Base-by-base conservation (phyloP, 2,797 vertebrate species). In the Poeciliopsis presidionis region DNA sequence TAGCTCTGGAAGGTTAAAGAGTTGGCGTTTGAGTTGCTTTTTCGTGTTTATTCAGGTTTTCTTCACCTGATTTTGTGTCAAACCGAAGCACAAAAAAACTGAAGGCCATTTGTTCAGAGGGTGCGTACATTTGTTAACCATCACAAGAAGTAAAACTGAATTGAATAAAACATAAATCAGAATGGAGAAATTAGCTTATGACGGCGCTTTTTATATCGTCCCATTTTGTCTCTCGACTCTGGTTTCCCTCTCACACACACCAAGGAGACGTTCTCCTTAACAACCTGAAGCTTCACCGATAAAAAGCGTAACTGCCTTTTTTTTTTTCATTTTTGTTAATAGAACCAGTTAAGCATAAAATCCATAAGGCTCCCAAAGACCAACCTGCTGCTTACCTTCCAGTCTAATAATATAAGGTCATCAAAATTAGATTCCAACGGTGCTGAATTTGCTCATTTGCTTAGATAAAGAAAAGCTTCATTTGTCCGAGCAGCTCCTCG, bases 401-500 rank as follows among this genome's bases (percentile, higher is more conserved):
- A 70, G 25, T 45, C 25, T 46, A 46, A 28, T n/a, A 70, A 28
- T 28, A 18, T 18, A 18, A 70, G 67, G 67, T 46, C 28, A 70
- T 70, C 67, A 43, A 70, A 45, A 39, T 36, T 33, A 22, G 20
- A 67, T 41, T 67, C 41, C 8, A 12, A 16, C 8, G 5, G 28
- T 33, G 47, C 53, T 49, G 33, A 30, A 45, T 22, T 33, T 9
- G 3, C 53, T 30, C 67, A 69, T 22, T 33, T 8, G 3, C 51
- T 28, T 55, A 63, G 16, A 47, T 65, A 80, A 25, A 63, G 78
- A 86, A 88, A 77, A 61, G 72, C 75, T 81, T 76, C 75, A 84
- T 84, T 88, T 84, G 74, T 87, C 81, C 55, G 74, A 82, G 86
- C 82, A 82, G 71, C 76, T 82, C 43, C 72, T 82, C 53, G 77